Percentiles rank a stretch among this genome's conserved stretches.
Conservation (phyloP, 2,888 invertebrate genomes). For the Axea sp. region DNA sequence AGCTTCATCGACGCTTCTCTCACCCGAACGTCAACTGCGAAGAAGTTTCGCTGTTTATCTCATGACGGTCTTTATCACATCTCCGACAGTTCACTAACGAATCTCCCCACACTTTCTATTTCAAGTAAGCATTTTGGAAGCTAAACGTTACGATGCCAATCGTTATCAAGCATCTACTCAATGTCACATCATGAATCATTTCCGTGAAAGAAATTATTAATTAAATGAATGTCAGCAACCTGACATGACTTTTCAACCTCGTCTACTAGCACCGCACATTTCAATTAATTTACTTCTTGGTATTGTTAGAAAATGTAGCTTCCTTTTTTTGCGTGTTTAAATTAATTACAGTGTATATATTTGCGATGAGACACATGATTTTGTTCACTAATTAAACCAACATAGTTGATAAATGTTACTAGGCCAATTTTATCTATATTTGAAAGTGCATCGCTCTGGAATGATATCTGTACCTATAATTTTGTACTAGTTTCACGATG, state of each 20-base stretch:
- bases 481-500: slow-evolving; percentile 15
- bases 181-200: slow-evolving; percentile 59
- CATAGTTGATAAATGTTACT: slow-evolving; percentile 70
- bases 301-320: too few relatives aligned
- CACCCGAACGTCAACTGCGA: slow-evolving; percentile 39
- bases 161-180: slow-evolving; percentile 55
- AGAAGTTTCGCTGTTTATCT: slow-evolving; percentile 55
- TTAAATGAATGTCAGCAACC: slow-evolving; percentile 64
- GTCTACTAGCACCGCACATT: slow-evolving; percentile 13
- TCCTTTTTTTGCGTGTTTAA: too few relatives aligned
- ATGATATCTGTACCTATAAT: slow-evolving; percentile 13
- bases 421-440: slow-evolving; percentile 70
- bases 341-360: too few relatives aligned
- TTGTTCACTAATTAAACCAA: slow-evolving; percentile 41
- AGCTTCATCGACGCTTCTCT: slow-evolving; percentile 38
- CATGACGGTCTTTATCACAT: slow-evolving; percentile 57
- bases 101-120: slow-evolving; percentile 66
- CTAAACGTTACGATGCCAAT: slow-evolving; percentile 31
- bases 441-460: slow-evolving; percentile 65
- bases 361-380: too few relatives aligned
- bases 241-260: slow-evolving; percentile 19
- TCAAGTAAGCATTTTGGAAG: slow-evolving; percentile 66
- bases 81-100: slow-evolving; percentile 64
- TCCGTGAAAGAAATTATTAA: slow-evolving; percentile 67
- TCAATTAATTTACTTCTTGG: slow-evolving; percentile 26